A percentile compares a stretch with the other conserved stretches of the same genome.
Evolutionary conservation across 2,888 invertebrate species (phyloP).

Genomic region (Malacosoma neustria): DNA sequence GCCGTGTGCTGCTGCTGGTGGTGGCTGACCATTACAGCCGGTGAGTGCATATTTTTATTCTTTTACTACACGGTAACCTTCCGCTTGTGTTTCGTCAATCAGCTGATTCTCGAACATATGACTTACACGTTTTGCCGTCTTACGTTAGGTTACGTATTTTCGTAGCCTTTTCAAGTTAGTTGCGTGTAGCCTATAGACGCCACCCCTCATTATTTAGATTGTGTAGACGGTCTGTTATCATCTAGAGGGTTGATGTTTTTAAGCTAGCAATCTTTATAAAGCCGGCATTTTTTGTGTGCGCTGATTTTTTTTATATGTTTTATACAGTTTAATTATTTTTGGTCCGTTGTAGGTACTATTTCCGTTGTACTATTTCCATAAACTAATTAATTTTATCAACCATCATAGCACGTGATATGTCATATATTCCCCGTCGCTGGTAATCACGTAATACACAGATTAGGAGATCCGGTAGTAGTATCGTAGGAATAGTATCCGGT

Average conservation of each 20-base stretch:
- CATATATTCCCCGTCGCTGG: too few species aligned
- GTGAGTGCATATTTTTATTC: slow-evolving; percentile 43
- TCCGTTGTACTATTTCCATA: too few species aligned
- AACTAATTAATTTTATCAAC: too few species aligned
- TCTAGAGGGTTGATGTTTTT: slow-evolving; percentile 30
- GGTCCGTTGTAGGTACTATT: too few species aligned
- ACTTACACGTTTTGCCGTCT: slow-evolving; percentile 30
- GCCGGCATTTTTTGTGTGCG: too few species aligned
- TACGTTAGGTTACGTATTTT: slow-evolving; percentile 25
- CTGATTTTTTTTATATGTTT: too few species aligned
- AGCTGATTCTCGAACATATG: slow-evolving; percentile 35
- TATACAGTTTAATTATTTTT: too few species aligned
- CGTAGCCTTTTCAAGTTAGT: slow-evolving; percentile 30
- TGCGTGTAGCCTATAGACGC: slow-evolving; percentile 31
- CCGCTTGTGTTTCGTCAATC: slow-evolving; percentile 20
- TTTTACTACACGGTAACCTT: neutral
- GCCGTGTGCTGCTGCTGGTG: slow-evolving; percentile 71
- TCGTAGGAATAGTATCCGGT: too few species aligned
- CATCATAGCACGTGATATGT: too few species aligned
- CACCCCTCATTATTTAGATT: slow-evolving; percentile 10
- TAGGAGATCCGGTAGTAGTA: too few species aligned
- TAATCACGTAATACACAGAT: too few species aligned
- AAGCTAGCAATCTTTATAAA: too few species aligned
- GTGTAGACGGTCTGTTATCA: slow-evolving; percentile 16
- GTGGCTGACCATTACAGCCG: slow-evolving; percentile 71